Conservation (phyloP, 23 tunicate species). For the Phallusia fumigata region DNA sequence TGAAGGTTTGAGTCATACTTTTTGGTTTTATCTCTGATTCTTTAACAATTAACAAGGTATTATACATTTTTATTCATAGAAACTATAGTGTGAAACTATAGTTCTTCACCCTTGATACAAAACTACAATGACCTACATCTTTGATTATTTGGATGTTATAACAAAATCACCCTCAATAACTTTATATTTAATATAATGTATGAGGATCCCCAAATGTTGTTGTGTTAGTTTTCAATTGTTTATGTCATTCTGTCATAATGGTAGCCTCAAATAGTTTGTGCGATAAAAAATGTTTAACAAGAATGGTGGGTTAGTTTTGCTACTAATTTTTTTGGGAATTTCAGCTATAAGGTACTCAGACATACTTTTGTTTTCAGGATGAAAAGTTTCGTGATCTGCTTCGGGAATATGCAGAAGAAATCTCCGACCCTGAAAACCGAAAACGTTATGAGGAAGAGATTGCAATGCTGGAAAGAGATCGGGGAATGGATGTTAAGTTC, state of each 20-base stretch:
- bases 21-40: too few species aligned
- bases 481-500: conserved; percentile 91
- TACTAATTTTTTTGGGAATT: neutral
- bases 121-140: too few species aligned
- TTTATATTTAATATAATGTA: too few species aligned
- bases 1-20: conserved; percentile 69
- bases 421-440: conserved; percentile 76
- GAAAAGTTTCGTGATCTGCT: conserved; percentile 82
- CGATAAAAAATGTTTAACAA: neutral
- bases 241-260: too few species aligned
- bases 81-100: too few species aligned
- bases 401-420: conserved; percentile 81
- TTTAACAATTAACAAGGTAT: too few species aligned
- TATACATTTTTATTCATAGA: neutral
- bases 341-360: neutral
- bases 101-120: too few species aligned
- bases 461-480: conserved; percentile 65
- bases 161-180: too few species aligned
- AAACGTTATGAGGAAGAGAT: conserved; percentile 88
- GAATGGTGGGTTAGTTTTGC: neutral
- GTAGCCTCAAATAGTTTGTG: neutral
- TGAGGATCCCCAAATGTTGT: too few species aligned
- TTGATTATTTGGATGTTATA: too few species aligned
- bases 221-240: too few species aligned
- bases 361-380: conserved; percentile 36